Conservation (phyloP, 2,888 invertebrate species). For the Ceriagrion tenellum region DNA sequence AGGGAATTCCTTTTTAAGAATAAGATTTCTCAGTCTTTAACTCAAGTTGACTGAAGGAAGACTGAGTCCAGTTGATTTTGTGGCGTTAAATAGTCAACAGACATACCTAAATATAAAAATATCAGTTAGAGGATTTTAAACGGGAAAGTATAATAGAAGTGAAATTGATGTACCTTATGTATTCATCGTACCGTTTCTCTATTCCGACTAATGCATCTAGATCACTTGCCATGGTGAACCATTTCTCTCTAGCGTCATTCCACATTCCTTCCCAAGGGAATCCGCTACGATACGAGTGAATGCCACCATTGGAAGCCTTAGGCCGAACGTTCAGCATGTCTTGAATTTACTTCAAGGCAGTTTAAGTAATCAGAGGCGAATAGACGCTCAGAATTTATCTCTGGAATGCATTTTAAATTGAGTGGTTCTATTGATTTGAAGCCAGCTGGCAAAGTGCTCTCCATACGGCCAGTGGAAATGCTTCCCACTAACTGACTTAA, state of each 20-base stretch:
- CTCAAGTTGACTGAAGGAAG: no score
- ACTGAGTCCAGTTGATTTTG: no score
- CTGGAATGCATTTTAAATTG: neutral
- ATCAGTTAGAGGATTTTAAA: no score
- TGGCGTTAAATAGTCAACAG: no score
- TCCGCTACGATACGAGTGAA: neutral
- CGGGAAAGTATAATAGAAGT: no score
- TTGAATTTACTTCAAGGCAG: neutral
- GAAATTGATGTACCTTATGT: no score
- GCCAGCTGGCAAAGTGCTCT: slow-evolving; percentile 1
- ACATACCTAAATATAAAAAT: no score
- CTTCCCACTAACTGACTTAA: neutral
- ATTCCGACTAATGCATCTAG: no score
- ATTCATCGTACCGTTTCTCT: no score
- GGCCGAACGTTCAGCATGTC: neutral
- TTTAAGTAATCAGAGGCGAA: neutral
- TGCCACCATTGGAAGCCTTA: neutral
- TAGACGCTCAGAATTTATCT: neutral
- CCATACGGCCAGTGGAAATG: neutral
- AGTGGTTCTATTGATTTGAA: neutral
- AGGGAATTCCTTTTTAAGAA: no score
- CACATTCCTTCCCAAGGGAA: neutral
- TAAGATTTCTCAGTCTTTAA: no score
- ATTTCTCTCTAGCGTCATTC: neutral
- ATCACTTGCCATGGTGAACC: neutral